Base-by-base conservation (phyloP, 1,140 invertebrate genomes). In the Maniola jurtina region DNA sequence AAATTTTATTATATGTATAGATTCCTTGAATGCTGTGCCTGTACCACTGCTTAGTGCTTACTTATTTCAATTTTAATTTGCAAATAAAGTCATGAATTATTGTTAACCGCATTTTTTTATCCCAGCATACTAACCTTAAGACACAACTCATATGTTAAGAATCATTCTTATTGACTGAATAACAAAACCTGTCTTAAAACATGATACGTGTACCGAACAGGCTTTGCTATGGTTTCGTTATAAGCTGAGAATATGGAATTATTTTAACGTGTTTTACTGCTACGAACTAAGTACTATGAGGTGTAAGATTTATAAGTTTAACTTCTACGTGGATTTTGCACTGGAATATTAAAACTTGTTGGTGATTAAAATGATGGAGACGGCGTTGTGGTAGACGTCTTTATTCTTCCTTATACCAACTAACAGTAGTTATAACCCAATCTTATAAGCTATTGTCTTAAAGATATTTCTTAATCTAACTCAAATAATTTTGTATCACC, bases 181-280 rank as follows among this genome's bases (percentile, higher is more conserved):
- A 62, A 62, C 25, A 54, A 61, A 52, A 62, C 48, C 60, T 40
- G 60, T 54, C 52, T 13, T 62, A 8, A n/a, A 62, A 62, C 50
- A 54, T 62, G 16, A 62, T 62, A 50, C 60, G 15, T 16, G n/a
- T 54, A 38, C 34, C 34, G 48, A 52, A 15, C 40, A 16, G 59
- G 42, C 48, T 16, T 54, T 62, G 6, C 47, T 62, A 62, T 47
- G 48, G 60, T 54, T 62, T 62, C 60, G 36, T 54, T 54, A 52
- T 52, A 52, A 52, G 48, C 48, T 52, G 48, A 14, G 48, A 5
- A 52, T 52, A 52, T 52, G 14, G 15, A 52, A 52, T 52, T 6
- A 52, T 52, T 52, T 52, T 16, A 52, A 52, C 48, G 48, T 52
- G 42, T 45, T 45, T 45, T n/a, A 25, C 15, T 16, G 0, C 15